A percentile compares a stretch with the other conserved stretches of the same genome.
Evolutionary conservation across 2,113 vertebrate species (phyloP).

Genomic region (Vicugna pacos): DNA sequence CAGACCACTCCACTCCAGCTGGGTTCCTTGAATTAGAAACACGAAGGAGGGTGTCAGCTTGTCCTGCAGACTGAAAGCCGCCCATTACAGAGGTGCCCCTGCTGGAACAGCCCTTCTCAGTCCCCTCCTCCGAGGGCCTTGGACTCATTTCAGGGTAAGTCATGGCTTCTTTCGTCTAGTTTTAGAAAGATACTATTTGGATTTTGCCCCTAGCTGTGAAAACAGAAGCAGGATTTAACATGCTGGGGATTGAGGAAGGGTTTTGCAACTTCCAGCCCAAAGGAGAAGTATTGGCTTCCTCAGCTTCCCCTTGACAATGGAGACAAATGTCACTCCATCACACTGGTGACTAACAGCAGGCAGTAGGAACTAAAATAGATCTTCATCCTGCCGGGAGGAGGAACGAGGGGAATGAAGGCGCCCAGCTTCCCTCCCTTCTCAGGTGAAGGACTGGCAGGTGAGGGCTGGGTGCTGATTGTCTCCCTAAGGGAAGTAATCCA

Average conservation of each 20-base stretch:
- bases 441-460: not conserved
- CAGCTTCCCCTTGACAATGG: conserved; percentile 54
- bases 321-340: not conserved
- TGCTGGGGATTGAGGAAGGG: conserved; percentile 37
- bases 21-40: not conserved
- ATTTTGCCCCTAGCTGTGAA: not conserved
- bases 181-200: conserved; percentile 21
- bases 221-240: conserved; percentile 60
- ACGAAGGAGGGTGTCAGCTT: not conserved
- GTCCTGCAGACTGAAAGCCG: not conserved
- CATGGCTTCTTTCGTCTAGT: not conserved
- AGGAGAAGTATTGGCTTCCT: conserved; percentile 69
- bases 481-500: not conserved
- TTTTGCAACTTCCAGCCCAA: conserved; percentile 70
- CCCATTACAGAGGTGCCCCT: not conserved
- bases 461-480: not conserved
- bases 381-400: not conserved
- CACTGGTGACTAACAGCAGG: not conserved
- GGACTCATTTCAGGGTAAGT: not conserved
- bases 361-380: not conserved
- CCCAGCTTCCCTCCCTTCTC: not conserved
- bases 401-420: rapidly evolving
- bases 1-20: not conserved
- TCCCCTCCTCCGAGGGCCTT: not conserved
- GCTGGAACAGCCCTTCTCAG: not conserved